Evolutionary conservation across 2,797 vertebrate species (phyloP).

Genomic region (Anas georgica): DNA sequence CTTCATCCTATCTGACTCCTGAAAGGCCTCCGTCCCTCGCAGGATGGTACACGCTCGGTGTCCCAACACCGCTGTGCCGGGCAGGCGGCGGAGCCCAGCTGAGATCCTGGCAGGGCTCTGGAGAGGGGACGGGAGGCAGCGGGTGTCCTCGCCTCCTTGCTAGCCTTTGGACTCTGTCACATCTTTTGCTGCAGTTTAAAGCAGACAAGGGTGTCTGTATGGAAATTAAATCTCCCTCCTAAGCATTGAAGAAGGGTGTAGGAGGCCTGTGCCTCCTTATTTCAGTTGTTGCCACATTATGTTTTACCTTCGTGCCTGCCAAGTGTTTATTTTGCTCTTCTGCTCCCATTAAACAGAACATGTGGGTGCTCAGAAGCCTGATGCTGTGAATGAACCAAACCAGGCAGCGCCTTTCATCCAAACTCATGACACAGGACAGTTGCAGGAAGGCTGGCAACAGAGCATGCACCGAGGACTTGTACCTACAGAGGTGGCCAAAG

Average conservation of each 20-base stretch:
- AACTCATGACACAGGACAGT: not conserved
- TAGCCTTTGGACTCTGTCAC: not conserved
- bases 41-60: not conserved
- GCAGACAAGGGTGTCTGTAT: not conserved
- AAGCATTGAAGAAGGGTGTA: not conserved
- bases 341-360: not conserved
- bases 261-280: not conserved
- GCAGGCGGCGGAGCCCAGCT: not conserved
- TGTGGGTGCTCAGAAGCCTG: not conserved
- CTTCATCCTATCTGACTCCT: conserved; percentile 38
- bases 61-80: conserved; percentile 13
- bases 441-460: not conserved
- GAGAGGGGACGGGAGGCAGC: not conserved
- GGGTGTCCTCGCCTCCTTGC: not conserved
- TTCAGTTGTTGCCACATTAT: not conserved
- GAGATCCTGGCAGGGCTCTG: not conserved
- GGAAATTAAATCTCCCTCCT: not conserved
- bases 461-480: not conserved
- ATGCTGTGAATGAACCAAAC: not conserved
- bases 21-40: not conserved
- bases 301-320: not conserved
- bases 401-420: not conserved
- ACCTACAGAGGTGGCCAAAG: not conserved
- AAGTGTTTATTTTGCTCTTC: not conserved
- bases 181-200: not conserved